Conservation (phyloP, 2,797 vertebrate species). For the Brachyrhaphis roseni region DNA sequence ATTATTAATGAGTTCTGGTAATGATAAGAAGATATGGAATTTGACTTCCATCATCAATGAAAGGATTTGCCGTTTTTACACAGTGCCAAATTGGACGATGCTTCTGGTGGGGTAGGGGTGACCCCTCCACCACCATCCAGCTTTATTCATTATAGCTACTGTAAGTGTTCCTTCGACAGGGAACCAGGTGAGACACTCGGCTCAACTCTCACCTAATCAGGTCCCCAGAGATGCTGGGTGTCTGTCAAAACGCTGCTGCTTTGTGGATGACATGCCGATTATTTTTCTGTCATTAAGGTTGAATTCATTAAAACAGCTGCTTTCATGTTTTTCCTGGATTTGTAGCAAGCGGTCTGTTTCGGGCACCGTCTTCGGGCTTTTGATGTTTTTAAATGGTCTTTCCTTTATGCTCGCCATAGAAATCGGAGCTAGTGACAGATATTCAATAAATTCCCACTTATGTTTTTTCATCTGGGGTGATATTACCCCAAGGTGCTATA, state of each 20-base stretch:
- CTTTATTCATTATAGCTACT: conserved; percentile 67
- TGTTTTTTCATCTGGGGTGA: conserved; percentile 72
- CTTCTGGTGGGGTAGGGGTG: conserved; percentile 65
- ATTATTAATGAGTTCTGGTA: no score
- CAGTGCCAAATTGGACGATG: conserved; percentile 62
- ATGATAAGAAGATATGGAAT: neutral
- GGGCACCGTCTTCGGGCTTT: conserved; percentile 40
- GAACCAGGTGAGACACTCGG: conserved; percentile 59
- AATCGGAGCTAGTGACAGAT: conserved; percentile 57
- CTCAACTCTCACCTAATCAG: conserved; percentile 68
- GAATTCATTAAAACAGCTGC: conserved; percentile 12
- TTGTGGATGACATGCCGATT: conserved; percentile 44
- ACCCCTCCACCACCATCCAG: conserved; percentile 67
- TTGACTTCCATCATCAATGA: conserved; percentile 12
- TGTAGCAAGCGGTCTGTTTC: conserved; percentile 22
- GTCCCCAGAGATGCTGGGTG: conserved; percentile 55
- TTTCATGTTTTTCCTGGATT: conserved; percentile 23
- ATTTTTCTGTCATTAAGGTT: conserved; percentile 35
- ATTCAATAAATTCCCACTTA: conserved; percentile 79
- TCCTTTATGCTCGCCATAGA: conserved; percentile 59
- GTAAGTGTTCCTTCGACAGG: conserved; percentile 48
- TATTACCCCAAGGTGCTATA: conserved; percentile 69
- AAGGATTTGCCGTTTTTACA: conserved; percentile 26
- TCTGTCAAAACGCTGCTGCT: conserved; percentile 41
- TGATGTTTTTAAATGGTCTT: conserved; percentile 39